Evolutionary conservation across 2,797 vertebrate genomes (phyloP).

Genomic region (Halcyon badia): DNA sequence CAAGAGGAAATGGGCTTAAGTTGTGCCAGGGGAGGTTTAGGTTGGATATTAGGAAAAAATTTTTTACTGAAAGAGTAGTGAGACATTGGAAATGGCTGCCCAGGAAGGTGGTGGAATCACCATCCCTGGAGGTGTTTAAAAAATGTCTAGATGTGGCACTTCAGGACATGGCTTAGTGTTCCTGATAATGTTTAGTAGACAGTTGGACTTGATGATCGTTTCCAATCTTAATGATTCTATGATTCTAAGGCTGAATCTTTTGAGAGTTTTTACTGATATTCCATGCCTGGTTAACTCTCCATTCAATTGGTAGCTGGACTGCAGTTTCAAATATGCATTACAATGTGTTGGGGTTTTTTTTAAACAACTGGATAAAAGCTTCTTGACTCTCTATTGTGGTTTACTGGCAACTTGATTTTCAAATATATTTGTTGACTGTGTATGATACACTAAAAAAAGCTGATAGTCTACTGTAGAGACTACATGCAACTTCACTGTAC

Average conservation of each 20-base stretch:
- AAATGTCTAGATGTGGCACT: no score
- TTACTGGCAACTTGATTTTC: background rate
- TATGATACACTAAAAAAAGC: background rate
- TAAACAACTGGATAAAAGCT: background rate
- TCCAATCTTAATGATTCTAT: no score
- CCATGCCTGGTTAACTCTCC: background rate
- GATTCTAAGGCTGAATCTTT: background rate
- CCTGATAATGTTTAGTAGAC: no score
- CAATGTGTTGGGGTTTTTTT: background rate
- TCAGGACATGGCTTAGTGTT: no score
- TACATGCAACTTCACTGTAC: rapidly evolving
- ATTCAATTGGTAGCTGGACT: background rate
- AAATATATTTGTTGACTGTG: background rate
- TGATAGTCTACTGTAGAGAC: background rate
- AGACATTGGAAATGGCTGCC: no score
- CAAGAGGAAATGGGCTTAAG: no score
- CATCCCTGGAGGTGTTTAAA: no score
- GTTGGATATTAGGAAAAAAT: no score
- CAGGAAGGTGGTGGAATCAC: no score
- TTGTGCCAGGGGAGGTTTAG: no score
- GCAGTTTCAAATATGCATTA: background rate
- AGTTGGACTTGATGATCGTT: no score
- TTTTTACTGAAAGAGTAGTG: no score
- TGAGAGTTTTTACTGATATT: background rate
- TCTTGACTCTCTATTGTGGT: background rate